phyloP scores from a whole-genome alignment of 2,888 invertebrate species.

The Taphrorychus bicolor region DNA sequence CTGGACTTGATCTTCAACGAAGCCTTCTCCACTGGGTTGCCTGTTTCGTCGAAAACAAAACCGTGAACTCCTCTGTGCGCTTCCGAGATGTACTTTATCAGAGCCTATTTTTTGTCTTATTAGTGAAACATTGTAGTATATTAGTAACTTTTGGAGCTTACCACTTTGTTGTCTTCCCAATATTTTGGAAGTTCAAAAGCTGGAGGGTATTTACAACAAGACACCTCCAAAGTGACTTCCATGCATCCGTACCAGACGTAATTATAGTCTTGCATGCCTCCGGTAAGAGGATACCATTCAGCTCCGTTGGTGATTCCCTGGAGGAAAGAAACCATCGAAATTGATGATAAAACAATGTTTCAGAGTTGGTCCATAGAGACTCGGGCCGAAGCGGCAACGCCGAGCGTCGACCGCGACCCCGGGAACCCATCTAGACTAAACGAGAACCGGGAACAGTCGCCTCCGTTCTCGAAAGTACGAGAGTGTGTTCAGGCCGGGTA shows the following conservation, averaged over 20 bases:
- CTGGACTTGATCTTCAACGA: constrained; percentile 80
- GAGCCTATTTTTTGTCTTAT: constrained; percentile 69
- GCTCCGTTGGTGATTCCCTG: constrained; percentile 95
- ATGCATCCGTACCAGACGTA: constrained; percentile 93
- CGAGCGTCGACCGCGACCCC: too few relatives aligned
- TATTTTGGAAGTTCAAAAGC: constrained; percentile 79
- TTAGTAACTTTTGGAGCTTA: constrained; percentile 52
- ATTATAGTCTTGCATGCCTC: constrained; percentile 94
- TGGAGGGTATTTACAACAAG: constrained; percentile 93
- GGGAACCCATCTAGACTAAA: too few relatives aligned
- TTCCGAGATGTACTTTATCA: constrained; percentile 84
- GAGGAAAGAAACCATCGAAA: neutral
- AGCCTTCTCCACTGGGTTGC: constrained; percentile 80
- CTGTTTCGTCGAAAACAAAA: constrained; percentile 80
- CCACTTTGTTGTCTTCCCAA: constrained; percentile 89
- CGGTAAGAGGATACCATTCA: constrained; percentile 90
- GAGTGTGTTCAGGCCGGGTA: too few relatives aligned
- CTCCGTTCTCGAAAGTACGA: too few relatives aligned
- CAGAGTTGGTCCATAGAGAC: too few relatives aligned
- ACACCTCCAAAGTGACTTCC: constrained; percentile 93
- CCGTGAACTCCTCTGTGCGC: constrained; percentile 91
- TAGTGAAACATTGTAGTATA: too few relatives aligned
- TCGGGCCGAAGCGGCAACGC: too few relatives aligned
- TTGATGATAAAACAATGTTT: constrained; percentile 8
- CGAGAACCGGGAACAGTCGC: too few relatives aligned